Percentiles rank a stretch among this genome's conserved stretches.
Evolutionary conservation across 2,113 vertebrate species (phyloP).

Genomic region (Mionectes macconnelli): DNA sequence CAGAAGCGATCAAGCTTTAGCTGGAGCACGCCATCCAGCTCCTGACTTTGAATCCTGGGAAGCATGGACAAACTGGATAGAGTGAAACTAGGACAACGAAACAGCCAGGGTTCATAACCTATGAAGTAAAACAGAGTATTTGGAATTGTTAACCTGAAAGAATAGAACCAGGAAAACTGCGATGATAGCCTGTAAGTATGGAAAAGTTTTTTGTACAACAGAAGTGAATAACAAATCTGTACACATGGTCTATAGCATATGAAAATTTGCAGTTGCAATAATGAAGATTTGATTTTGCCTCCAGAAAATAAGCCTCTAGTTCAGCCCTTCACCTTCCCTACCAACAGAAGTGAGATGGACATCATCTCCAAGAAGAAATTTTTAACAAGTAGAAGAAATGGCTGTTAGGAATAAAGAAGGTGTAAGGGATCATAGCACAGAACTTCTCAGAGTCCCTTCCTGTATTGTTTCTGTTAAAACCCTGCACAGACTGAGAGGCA

Average conservation of each 20-base stretch:
- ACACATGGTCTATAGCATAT: neutral
- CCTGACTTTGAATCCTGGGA: neutral
- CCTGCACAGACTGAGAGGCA: rapidly evolving
- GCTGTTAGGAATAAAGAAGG: neutral
- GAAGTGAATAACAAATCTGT: neutral
- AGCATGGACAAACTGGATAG: neutral
- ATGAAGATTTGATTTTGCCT: neutral
- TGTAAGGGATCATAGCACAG: rapidly evolving
- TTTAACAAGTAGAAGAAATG: neutral
- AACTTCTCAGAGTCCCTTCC: neutral
- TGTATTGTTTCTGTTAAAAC: neutral
- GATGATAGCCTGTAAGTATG: rapidly evolving
- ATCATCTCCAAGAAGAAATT: neutral
- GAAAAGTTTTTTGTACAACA: neutral
- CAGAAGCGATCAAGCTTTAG: neutral
- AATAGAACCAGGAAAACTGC: neutral
- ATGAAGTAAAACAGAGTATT: neutral
- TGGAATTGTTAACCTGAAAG: neutral
- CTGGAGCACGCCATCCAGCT: neutral
- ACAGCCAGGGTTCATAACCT: neutral
- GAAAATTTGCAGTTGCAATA: neutral
- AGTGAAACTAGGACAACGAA: neutral
- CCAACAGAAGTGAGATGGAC: neutral
- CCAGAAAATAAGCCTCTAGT: neutral
- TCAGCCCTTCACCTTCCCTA: neutral